Conservation (phyloP, 1,140 invertebrate genomes). For the Oppia nitens region DNA sequence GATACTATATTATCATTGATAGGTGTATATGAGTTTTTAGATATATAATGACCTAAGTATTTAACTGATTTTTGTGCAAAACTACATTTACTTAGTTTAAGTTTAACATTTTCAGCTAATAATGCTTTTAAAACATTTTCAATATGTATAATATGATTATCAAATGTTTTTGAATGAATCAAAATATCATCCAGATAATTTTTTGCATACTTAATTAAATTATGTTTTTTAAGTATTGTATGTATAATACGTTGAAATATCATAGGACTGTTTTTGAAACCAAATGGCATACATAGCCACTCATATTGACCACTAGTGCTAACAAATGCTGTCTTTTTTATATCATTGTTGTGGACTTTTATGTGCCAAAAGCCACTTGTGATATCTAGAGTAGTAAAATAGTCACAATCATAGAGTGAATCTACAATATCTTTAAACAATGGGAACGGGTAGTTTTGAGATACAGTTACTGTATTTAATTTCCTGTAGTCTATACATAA, state of each 20-base stretch:
- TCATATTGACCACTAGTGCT: conserved; percentile 11
- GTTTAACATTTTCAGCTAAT: conserved; percentile 1
- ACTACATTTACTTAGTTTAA: conserved; percentile 15
- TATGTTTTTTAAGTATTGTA: conserved; percentile 22
- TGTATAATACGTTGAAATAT: conserved; percentile 31
- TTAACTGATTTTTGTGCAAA: conserved; percentile 5
- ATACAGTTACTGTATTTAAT: conserved; percentile 29
- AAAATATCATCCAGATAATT: conserved; percentile 19
- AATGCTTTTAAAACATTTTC: conserved; percentile 2
- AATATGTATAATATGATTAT: conserved; percentile 15
- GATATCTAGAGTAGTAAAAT: conserved; percentile 26
- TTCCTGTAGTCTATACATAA: conserved; percentile 33
- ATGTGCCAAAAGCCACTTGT: conserved; percentile 12
- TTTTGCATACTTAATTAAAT: not conserved
- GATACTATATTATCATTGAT: conserved; percentile 3
- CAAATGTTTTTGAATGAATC: conserved; percentile 15
- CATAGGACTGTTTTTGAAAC: conserved; percentile 21
- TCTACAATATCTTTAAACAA: conserved; percentile 28
- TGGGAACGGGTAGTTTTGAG: conserved; percentile 35
- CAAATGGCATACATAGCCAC: conserved; percentile 14
- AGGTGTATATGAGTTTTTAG: conserved; percentile 3
- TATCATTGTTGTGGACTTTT: conserved; percentile 23
- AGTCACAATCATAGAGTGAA: conserved; percentile 24
- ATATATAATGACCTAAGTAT: conserved; percentile 17
- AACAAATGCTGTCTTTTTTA: conserved; percentile 23